Evolutionary conservation across 2,888 invertebrate species (phyloP).

Genomic region (Pristionchus fissidentatus): DNA sequence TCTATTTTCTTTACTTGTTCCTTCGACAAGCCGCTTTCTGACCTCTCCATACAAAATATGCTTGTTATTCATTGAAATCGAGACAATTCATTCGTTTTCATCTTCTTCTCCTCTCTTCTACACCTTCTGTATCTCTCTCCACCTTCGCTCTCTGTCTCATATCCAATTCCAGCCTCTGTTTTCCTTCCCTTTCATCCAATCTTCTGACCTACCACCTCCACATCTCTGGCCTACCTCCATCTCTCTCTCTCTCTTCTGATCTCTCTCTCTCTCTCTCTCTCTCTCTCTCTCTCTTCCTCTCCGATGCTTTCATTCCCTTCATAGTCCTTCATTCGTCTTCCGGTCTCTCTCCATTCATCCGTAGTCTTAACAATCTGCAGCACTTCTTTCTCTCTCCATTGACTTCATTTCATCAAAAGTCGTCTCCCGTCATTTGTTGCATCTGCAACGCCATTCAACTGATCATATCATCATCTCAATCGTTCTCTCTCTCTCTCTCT

Average conservation of each 20-base stretch:
- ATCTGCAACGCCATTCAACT: not conserved
- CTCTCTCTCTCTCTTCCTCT: conserved; percentile 23
- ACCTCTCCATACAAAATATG: not conserved
- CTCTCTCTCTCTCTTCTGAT: not conserved
- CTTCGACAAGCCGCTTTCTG: conserved; percentile 22
- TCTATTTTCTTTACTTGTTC: conserved; percentile 34
- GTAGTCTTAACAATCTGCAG: conserved; percentile 3
- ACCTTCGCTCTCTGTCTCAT: not conserved
- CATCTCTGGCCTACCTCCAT: not conserved
- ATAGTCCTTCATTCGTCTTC: not conserved
- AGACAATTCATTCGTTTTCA: not conserved
- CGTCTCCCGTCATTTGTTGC: conserved; percentile 11
- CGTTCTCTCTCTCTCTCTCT: conserved; percentile 24
- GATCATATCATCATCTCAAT: conserved; percentile 10
- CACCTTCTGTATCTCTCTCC: not conserved
- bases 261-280: not conserved
- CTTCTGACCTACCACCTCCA: not conserved
- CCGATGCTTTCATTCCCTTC: not conserved
- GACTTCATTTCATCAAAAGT: conserved; percentile 9
- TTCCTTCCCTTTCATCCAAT: not conserved
- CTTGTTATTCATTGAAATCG: not conserved
- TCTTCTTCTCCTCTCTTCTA: not conserved
- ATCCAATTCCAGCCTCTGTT: conserved; percentile 5
- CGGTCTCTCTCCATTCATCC: conserved; percentile 40
- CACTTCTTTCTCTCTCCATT: conserved; percentile 27